A percentile compares a stretch with the other conserved stretches of the same genome.
Evolutionary conservation across 1,140 invertebrate genomes (phyloP).

Genomic region (Nixonia krombeini): DNA sequence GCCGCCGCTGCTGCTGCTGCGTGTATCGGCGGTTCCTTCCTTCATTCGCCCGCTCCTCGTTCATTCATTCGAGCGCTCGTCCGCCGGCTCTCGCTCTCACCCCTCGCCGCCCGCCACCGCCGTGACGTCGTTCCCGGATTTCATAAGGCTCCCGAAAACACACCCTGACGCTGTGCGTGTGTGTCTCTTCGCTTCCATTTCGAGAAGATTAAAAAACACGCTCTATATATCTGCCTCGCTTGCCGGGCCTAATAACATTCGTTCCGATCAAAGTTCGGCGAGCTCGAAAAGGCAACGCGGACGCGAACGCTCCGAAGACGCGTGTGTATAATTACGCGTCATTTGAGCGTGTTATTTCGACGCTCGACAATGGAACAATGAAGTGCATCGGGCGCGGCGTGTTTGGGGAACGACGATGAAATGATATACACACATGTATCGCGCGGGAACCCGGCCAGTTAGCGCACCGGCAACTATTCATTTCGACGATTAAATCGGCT

Average conservation of each 20-base stretch:
- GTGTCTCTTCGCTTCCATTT: too few relatives aligned
- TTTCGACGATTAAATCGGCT: conserved; percentile 42
- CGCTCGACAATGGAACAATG: conserved; percentile 32
- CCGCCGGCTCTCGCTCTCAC: conserved; percentile 1
- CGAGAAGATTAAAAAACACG: too few relatives aligned
- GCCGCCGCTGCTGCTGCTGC: too few relatives aligned
- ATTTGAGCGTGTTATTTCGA: conserved; percentile 21
- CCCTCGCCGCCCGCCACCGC: too few relatives aligned
- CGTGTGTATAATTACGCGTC: conserved; percentile 14
- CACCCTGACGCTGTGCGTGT: too few relatives aligned
- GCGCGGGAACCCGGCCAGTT: conserved; percentile 24
- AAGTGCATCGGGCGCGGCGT: conserved; percentile 4
- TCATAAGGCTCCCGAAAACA: too few relatives aligned
- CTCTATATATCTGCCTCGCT: too few relatives aligned
- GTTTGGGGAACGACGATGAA: conserved; percentile 35
- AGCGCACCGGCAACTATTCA: conserved; percentile 40
- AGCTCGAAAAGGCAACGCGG: too few relatives aligned
- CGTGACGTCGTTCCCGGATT: too few relatives aligned
- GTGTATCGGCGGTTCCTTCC: conserved; percentile 19
- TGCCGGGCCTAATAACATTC: too few relatives aligned
- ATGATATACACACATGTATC: conserved; percentile 36
- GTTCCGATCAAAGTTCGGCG: too few relatives aligned
- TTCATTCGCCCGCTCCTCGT: conserved; percentile 25
- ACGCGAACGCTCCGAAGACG: too few relatives aligned
- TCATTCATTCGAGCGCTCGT: conserved; percentile 30